Percentiles rank a stretch among this genome's conserved stretches.
These are phyloP conservation scores for Isurus oxyrinchus DNA, from an alignment of 2,113 vertebrate genomes.

Conservation along the genomic window DNA sequence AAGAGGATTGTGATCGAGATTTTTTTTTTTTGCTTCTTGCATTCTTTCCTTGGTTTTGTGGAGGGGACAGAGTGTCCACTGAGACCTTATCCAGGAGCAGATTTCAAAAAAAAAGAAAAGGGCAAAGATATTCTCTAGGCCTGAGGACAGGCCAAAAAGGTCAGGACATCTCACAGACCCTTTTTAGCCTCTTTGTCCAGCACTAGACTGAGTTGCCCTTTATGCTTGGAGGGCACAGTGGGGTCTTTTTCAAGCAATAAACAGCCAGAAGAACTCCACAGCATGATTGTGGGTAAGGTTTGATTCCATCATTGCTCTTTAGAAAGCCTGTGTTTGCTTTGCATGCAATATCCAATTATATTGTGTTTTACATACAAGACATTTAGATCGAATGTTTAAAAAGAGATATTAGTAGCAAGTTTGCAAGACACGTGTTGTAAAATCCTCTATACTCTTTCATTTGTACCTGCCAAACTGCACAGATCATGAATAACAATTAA, in stretches of 20 bases:
- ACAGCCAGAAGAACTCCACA: conserved; percentile 35
- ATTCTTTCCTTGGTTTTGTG: background rate
- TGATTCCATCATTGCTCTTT: background rate
- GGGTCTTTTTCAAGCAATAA: conserved; percentile 47
- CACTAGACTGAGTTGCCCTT: conserved; percentile 68
- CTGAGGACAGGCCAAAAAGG: conserved; percentile 57
- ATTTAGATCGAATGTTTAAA: background rate
- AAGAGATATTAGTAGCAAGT: background rate
- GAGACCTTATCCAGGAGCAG: conserved; percentile 45
- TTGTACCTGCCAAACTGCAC: background rate
- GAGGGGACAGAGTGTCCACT: conserved; percentile 37
- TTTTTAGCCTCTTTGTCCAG: conserved; percentile 71
- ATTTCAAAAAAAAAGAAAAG: conserved; percentile 52
- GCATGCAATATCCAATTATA: conserved; percentile 25
- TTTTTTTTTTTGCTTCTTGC: background rate
- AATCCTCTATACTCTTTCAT: background rate
- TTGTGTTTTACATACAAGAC: background rate
- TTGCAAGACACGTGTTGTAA: background rate
- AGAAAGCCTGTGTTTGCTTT: background rate
- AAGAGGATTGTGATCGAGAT: conserved; percentile 15
- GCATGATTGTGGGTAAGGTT: background rate
- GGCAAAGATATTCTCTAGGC: conserved; percentile 52
- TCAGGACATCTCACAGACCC: conserved; percentile 64
- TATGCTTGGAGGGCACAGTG: conserved; percentile 56
- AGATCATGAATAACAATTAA: background rate